A percentile compares a stretch with the other conserved stretches of the same genome.
phyloP scores from a whole-genome alignment of 2,113 vertebrate species.

The Psephotus haematonotus region DNA sequence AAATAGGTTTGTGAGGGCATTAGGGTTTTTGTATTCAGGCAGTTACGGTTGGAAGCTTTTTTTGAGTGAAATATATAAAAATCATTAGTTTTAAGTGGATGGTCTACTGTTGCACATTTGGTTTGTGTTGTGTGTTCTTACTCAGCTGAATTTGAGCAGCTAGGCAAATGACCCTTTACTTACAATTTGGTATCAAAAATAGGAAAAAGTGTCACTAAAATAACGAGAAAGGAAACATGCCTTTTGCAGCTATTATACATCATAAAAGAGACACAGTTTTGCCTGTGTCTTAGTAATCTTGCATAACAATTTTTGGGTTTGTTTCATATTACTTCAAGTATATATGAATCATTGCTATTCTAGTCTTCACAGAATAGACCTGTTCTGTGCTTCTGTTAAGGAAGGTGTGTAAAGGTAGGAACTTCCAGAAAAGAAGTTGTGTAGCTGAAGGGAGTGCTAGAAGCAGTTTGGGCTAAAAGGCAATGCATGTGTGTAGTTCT shows the following conservation, averaged over 20 bases:
- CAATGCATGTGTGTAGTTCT: fast-evolving
- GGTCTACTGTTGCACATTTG: background rate
- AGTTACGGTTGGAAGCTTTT: background rate
- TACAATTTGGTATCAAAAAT: background rate
- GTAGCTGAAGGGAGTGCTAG: background rate
- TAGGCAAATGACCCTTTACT: background rate
- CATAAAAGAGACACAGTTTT: background rate
- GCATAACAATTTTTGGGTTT: background rate
- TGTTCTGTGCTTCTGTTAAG: background rate
- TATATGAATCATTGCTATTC: background rate
- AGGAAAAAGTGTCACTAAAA: background rate
- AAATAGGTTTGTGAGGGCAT: background rate
- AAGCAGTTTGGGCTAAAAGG: background rate
- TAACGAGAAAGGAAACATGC: background rate
- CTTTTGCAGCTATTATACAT: background rate
- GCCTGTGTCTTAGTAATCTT: background rate
- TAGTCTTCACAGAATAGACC: background rate
- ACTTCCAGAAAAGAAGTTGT: background rate
- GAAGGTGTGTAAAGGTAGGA: background rate
- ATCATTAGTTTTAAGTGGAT: fast-evolving
- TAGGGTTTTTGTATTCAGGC: background rate
- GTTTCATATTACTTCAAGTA: background rate
- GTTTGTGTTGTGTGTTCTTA: background rate
- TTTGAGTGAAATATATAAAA: background rate
- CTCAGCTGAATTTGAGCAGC: background rate